Evolutionary conservation across 1,140 invertebrate species (phyloP), one percentile per base, ranked within the genome.

Genomic region (Papilio polyxenes): DNA sequence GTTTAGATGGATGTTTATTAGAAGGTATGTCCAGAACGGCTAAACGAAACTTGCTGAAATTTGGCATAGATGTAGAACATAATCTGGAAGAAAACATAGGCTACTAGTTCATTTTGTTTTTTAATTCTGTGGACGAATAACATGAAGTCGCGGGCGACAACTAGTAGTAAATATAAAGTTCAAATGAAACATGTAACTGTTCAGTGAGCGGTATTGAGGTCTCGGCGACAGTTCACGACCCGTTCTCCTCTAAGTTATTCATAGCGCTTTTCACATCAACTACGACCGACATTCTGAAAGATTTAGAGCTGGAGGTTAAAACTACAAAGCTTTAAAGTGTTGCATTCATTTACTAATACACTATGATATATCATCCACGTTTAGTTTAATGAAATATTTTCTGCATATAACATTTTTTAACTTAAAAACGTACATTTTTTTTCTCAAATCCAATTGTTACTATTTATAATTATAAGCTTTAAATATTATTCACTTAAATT

Each of bases 281-380:
- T 37, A 31, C 65, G 65, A 69, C 65, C 65, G 65, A 69, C 23
- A 69, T 69, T 69, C 65, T 13, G 23, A 15, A 15, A 56, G 65
- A 69, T 69, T 69, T 69, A 69, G 65, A 23, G 65, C 65, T 69
- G 65, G 11, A 72, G 65, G 65, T 72, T 37, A 72, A 11, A 9
- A 65, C 13, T 37, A 37, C 31, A 72, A 72, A 72, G 65, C 37
- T 69, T 23, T 31, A 23, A 62, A 69, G 11, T 7, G 65, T 37
- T 72, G 31, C 65, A 72, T 72, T 37, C 11, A 72, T 37, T 72
- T 37, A 17, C 53, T 56, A 62, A 62, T 62, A 10, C 62, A 1
- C 6, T 5, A 1, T 65, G 23, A 69, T 31, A 31, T 53, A 65
- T 31, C 20, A 20, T 62, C 20, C 11, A 65, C 5, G 13, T 31